Evolutionary conservation across 2,888 invertebrate genomes (phyloP), one percentile per base, ranked within the genome.

Genomic region (Cryptocheilus praepositus): DNA sequence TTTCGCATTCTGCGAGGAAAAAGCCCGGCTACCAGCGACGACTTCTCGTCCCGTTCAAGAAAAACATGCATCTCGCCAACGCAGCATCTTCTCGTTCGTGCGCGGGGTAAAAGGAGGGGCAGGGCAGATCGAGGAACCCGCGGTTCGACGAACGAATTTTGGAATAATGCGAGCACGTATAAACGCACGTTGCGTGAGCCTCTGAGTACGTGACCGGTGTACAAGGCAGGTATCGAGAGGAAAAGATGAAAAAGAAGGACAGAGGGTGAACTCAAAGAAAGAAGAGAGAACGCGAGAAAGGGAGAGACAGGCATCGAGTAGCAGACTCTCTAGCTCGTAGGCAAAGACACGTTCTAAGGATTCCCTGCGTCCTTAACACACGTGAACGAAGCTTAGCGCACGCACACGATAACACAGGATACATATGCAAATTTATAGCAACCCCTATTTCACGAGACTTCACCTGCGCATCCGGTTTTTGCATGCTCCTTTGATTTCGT

Each of bases 381-480:
- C 46, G 46, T 46, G 4, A 11, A 46, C n/a, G 46, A 46, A 13
- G 4, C 52, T 19, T 13, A 13, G 19, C 16, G 49, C 49, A 49
- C 49, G 16, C 36, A 36, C 36, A 36, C 36, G 53, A 59, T 59
- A 46, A 54, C 51, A 60, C 54, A 51, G 55, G 77, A 84, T 82
- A 81, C 82, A 80, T 84, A 85, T 85, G 85, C 80, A 82, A 85
- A 85, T 85, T 65, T 66, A 59, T 58, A 71, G 70, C 57, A 82
- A 78, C 78, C 79, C 78, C 68, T 72, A 74, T 61, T 75, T 74
- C 73, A 67, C 51, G 58, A 73, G 76, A 83, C 85, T 85, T 86
- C 85, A 85, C 85, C 86, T 85, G 86, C 86, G 83, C 80, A 86
- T 85, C 86, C 85, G 85, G 86, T 86, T 86, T 84, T 84, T 82